Conservation (phyloP, 2,888 invertebrate genomes). For the Hypselothyrea guttata region DNA sequence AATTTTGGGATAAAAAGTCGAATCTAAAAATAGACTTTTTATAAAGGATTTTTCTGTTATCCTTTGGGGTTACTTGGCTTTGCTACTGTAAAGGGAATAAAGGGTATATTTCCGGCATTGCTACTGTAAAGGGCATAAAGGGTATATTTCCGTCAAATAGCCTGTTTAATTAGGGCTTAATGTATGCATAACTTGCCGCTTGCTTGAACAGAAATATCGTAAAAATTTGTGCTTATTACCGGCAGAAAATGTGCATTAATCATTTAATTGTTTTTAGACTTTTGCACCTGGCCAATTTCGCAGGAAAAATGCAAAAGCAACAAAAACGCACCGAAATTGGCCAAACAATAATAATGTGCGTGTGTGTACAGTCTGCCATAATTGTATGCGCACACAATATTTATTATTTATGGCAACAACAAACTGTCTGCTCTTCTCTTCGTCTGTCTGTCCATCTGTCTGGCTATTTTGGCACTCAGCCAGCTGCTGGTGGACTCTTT, state of each 20-base stretch:
- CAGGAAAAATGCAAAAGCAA: conserved; percentile 23
- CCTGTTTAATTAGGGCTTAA: too few species aligned
- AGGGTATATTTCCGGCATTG: too few species aligned
- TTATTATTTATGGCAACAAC: conserved; percentile 65
- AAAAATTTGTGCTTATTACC: conserved; percentile 23
- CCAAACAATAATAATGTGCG: conserved; percentile 12
- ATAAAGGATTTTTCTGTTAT: too few species aligned
- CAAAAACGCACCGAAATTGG: conserved; percentile 6
- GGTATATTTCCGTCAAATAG: too few species aligned
- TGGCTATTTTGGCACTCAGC: background rate
- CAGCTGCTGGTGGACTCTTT: background rate
- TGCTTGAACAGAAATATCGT: too few species aligned
- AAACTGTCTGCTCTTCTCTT: conserved; percentile 13
- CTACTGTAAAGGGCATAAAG: too few species aligned
- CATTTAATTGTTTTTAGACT: conserved; percentile 76
- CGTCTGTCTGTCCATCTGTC: conserved; percentile 14
- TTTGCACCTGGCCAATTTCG: conserved; percentile 67
- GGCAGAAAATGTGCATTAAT: conserved; percentile 52
- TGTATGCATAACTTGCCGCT: too few species aligned
- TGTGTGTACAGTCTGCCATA: conserved; percentile 48
- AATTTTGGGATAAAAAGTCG: too few species aligned
- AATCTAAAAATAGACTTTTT: too few species aligned
- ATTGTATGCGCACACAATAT: conserved; percentile 74
- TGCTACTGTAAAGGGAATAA: too few species aligned
- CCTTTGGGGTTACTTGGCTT: too few species aligned